Evolutionary conservation across 2,113 vertebrate species (phyloP), one percentile per base, ranked within the genome.

Genomic region (Melanocharis versteri): DNA sequence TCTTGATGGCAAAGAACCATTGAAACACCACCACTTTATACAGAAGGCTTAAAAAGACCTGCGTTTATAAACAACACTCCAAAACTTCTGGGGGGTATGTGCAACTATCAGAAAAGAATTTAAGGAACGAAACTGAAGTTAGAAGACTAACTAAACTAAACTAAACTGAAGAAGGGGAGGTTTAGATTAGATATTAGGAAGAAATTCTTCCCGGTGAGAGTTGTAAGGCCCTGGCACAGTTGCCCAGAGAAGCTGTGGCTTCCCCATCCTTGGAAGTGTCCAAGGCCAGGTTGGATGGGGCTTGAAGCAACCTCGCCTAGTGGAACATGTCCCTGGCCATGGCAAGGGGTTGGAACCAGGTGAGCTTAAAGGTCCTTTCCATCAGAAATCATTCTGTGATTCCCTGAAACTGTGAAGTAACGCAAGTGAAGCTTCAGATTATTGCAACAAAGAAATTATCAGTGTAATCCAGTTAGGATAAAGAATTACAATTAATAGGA

Each of bases 1-100:
- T 7, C 33, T 22, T 5, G 0, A 30, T 17, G 62, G 78, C 37
- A 56, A 30, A 42, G 3, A 35, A 0, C 42, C 39, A 15, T 5
- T 18, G 7, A 71, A 33, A n/a, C 35, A 71, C 1, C 0, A 57
- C 14, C 21, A 7, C 40, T 40, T 5, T 1, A 31, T 0, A 48
- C 20, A 61, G 14, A 54, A 15, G 0, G 0, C 3, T 27, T 26
- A 9, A 8, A 17, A 15, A 60, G 13, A 22, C 22, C 27, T 0
- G 0, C 4, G 11, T 21, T 83, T 28, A 42, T 6, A 17, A 81
- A 16, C 12, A n/a, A 8, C 4, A 35, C 7, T 18, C 27, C 45
- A 45, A 14, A 40, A 14, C 17, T 33, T 44, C 4, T 17, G 42
- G 3, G 45, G 8, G 28, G 10, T 18, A 39, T 0, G 0, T 24